phyloP scores from a whole-genome alignment of 2,797 vertebrate genomes.

The Protonibea diacanthus region DNA sequence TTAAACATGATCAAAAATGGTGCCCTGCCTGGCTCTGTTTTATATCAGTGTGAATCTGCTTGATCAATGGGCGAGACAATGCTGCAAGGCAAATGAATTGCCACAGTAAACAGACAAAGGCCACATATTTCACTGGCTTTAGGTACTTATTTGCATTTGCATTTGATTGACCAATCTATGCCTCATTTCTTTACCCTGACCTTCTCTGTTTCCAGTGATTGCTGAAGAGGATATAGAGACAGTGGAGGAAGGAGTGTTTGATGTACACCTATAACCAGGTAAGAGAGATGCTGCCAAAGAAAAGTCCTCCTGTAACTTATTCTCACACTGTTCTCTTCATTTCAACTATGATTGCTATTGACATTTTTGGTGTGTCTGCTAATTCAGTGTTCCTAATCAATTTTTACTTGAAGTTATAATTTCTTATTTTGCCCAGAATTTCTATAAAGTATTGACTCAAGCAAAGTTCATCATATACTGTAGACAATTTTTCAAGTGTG shows the following conservation, averaged over 20 bases:
- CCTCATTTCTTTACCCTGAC: neutral
- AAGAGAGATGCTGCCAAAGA: slow-evolving; percentile 28
- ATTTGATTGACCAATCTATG: slow-evolving; percentile 29
- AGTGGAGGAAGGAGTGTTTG: slow-evolving; percentile 84
- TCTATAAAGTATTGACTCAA: neutral
- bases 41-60: neutral
- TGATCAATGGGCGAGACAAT: slow-evolving; percentile 18
- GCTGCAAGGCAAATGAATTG: slow-evolving; percentile 16
- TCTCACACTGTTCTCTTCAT: neutral
- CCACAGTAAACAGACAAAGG: slow-evolving; percentile 19
- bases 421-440: neutral
- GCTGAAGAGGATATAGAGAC: slow-evolving; percentile 84
- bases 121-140: slow-evolving; percentile 17
- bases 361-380: rapidly evolving
- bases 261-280: slow-evolving; percentile 87
- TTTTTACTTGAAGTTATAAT: neutral
- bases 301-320: neutral
- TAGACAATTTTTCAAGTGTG: neutral
- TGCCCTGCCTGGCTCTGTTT: slow-evolving; percentile 23
- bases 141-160: slow-evolving; percentile 27
- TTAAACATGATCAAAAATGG: slow-evolving; percentile 27
- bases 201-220: slow-evolving; percentile 75
- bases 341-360: neutral
- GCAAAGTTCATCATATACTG: neutral
- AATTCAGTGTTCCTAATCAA: neutral